A percentile compares a stretch with the other conserved stretches of the same genome.
Conservation (phyloP, 2,888 invertebrate species). For the Stenoptilia bipunctidactyla region DNA sequence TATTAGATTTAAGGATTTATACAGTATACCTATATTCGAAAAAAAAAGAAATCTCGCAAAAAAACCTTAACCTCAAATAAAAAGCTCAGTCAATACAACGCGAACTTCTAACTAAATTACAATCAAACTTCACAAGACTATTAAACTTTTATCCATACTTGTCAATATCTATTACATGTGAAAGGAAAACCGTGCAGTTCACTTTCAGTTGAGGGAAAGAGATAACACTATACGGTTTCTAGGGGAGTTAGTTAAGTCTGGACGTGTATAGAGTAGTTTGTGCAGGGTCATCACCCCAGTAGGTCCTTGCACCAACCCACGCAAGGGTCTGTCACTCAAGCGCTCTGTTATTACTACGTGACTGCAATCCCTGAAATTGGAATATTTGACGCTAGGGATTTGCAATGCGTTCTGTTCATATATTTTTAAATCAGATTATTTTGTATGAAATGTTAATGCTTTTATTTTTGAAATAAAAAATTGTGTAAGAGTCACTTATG, state of each 20-base stretch:
- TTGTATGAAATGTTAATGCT: no score
- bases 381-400: constrained; percentile 7
- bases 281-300: constrained; percentile 17
- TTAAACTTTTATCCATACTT: constrained; percentile 9
- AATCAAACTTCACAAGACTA: constrained; percentile 2
- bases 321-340: constrained; percentile 54
- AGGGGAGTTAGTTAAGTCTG: neutral
- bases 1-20: no score
- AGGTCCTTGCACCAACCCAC: constrained; percentile 29
- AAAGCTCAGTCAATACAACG: no score
- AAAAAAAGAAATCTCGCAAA: no score
- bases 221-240: neutral
- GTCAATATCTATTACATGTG: constrained; percentile 6
- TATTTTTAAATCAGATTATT: no score
- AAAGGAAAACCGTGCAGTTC: constrained; percentile 16
- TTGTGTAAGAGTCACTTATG: no score
- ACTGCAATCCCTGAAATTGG: constrained; percentile 34
- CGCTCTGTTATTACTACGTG: constrained; percentile 57
- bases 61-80: no score
- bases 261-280: no score
- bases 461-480: no score
- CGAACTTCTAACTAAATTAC: neutral
- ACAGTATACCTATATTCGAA: no score
- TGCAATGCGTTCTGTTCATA: no score
- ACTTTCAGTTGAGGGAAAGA: neutral